phyloP scores from a whole-genome alignment of 2,888 invertebrate genomes.

The Ichneumoninae sp. region DNA sequence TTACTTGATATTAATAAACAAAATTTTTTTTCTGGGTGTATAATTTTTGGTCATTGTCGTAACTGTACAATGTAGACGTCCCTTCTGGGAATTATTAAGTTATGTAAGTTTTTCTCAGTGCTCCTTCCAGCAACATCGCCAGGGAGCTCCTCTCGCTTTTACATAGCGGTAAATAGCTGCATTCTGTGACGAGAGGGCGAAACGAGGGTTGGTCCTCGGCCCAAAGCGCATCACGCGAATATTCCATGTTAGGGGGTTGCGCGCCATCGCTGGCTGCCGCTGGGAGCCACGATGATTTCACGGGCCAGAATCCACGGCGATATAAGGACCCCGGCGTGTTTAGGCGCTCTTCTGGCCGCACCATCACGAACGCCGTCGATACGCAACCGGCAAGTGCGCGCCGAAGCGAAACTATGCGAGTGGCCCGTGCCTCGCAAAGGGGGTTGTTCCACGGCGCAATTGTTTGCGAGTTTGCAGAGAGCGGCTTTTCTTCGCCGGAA shows the following conservation, averaged over 20 bases:
- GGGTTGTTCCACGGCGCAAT: conserved; percentile 49
- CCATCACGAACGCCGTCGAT: conserved; percentile 59
- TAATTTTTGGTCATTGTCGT: no score
- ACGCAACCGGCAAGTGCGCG: conserved; percentile 47
- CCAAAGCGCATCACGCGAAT: no score
- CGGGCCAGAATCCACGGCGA: neutral
- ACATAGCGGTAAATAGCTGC: no score
- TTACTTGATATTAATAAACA: no score
- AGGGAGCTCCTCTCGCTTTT: conserved; percentile 17
- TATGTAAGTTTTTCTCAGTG: no score
- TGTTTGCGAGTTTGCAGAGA: conserved; percentile 36
- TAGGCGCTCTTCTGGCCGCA: conserved; percentile 47
- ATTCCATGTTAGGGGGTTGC: no score
- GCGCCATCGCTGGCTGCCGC: neutral
- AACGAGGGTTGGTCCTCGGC: no score
- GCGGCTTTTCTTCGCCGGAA: neutral
- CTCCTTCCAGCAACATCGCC: conserved; percentile 1
- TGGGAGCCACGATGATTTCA: conserved; percentile 17
- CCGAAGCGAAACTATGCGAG: conserved; percentile 51
- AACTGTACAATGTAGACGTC: no score
- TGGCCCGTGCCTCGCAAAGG: conserved; percentile 7
- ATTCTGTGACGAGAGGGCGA: no score
- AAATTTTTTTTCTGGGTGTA: no score
- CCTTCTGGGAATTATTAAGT: no score
- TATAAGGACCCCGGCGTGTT: conserved; percentile 15